These are phyloP conservation scores for Azemiops feae DNA, from an alignment of 2,113 vertebrate genomes.

Conservation along the genomic window DNA sequence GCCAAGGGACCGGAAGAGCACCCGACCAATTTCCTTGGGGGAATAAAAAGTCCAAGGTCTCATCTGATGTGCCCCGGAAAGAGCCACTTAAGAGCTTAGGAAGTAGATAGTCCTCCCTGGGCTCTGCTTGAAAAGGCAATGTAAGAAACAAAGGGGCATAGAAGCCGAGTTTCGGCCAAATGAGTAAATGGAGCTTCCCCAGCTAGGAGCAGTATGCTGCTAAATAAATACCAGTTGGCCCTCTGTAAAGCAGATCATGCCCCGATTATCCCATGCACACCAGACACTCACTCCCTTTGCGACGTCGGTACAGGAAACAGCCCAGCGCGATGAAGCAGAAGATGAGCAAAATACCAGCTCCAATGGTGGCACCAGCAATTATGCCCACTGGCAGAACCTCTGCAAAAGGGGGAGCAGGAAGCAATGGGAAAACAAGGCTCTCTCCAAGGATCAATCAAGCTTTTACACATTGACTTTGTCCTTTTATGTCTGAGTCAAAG, in stretches of 20 bases:
- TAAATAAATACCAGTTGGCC: not conserved
- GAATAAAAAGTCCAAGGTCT: not conserved
- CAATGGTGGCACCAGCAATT: constrained; percentile 84
- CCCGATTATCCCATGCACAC: fast-evolving
- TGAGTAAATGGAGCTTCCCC: not conserved
- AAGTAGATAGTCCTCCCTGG: not conserved
- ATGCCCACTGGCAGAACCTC: constrained; percentile 88
- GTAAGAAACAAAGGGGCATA: not conserved
- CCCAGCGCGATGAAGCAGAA: constrained; percentile 78
- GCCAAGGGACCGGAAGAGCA: not conserved
- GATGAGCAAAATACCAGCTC: constrained; percentile 81
- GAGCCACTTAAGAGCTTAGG: not conserved
- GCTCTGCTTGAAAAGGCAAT: not conserved
- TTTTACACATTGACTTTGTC: not conserved
- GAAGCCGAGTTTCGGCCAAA: not conserved
- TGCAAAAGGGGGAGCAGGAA: constrained; percentile 45
- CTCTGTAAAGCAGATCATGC: not conserved
- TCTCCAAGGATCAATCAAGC: not conserved
- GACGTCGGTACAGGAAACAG: constrained; percentile 90
- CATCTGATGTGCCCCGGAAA: not conserved
- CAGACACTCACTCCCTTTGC: constrained; percentile 92
- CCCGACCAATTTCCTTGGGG: not conserved
- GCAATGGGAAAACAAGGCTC: not conserved
- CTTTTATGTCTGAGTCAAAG: not conserved
- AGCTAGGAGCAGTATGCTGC: not conserved